Evolutionary conservation across 2,797 vertebrate species (phyloP).

Genomic region (Molossus alvarezi): DNA sequence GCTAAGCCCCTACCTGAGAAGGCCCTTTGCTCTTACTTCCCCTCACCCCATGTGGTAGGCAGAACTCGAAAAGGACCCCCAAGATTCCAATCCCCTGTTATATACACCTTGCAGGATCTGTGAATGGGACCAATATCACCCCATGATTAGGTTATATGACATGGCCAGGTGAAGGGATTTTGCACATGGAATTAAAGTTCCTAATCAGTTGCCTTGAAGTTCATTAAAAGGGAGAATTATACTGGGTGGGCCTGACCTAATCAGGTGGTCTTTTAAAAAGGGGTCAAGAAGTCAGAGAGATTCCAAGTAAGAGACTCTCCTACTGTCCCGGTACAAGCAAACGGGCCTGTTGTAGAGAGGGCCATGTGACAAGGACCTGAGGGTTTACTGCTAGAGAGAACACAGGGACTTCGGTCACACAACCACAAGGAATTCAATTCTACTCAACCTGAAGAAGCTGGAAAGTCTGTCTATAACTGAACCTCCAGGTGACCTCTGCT

Average conservation of each 20-base stretch:
- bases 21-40: background rate
- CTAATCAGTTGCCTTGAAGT: background rate
- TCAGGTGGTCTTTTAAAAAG: background rate
- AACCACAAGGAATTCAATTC: background rate
- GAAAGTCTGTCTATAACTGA: background rate
- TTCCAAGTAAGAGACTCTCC: background rate
- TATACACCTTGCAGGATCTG: background rate
- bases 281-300: background rate
- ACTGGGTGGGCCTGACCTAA: background rate
- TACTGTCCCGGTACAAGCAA: background rate
- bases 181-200: background rate
- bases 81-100: too few species aligned
- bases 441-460: background rate
- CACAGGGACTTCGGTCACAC: background rate
- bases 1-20: background rate
- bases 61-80: background rate
- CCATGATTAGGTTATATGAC: background rate
- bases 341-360: background rate
- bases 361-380: background rate
- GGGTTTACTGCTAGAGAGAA: background rate
- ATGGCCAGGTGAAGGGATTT: background rate
- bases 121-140: background rate
- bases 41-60: too few species aligned
- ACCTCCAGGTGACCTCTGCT: background rate
- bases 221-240: background rate